Conservation (phyloP, 1,140 invertebrate species). For the Zophobas atratus region DNA sequence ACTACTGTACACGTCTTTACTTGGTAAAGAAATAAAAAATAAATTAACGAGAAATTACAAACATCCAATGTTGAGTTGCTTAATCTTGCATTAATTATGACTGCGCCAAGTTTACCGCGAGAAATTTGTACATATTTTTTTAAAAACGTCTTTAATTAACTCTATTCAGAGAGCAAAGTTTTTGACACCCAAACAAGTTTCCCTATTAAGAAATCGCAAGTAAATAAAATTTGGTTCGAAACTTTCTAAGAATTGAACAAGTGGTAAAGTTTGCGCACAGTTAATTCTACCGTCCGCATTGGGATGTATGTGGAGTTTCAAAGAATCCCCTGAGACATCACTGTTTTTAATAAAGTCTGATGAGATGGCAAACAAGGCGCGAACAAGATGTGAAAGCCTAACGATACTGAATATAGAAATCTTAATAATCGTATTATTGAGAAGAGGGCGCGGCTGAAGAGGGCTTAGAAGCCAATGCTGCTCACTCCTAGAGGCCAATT, state of each 20-base stretch:
- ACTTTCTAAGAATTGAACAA: slow-evolving; percentile 15
- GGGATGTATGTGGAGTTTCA: slow-evolving; percentile 25
- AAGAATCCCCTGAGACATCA: slow-evolving; percentile 19
- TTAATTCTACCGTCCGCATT: slow-evolving; percentile 22
- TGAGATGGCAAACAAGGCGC: slow-evolving; percentile 38
- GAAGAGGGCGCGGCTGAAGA: slow-evolving; percentile 29
- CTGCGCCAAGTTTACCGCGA: too few species aligned
- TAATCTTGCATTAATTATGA: too few species aligned
- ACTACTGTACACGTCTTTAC: too few species aligned
- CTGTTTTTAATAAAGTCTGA: slow-evolving; percentile 41
- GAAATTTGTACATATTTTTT: not conserved
- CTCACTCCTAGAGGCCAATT: slow-evolving; percentile 38
- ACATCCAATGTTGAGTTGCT: too few species aligned
- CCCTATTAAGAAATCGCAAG: slow-evolving; percentile 19
- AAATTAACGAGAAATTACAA: too few species aligned
- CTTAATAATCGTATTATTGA: slow-evolving; percentile 42
- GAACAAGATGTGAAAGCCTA: slow-evolving; percentile 28
- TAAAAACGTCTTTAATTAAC: slow-evolving; percentile 13
- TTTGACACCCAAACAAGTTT: not conserved
- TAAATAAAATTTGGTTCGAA: slow-evolving; percentile 22
- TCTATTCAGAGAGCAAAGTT: not conserved
- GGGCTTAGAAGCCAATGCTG: slow-evolving; percentile 32
- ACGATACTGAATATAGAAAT: slow-evolving; percentile 40
- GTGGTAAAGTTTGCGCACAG: slow-evolving; percentile 6
- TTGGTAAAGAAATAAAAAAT: too few species aligned